Base-by-base conservation (phyloP, 1,140 invertebrate species). In the Ditylenchus dipsaci region DNA sequence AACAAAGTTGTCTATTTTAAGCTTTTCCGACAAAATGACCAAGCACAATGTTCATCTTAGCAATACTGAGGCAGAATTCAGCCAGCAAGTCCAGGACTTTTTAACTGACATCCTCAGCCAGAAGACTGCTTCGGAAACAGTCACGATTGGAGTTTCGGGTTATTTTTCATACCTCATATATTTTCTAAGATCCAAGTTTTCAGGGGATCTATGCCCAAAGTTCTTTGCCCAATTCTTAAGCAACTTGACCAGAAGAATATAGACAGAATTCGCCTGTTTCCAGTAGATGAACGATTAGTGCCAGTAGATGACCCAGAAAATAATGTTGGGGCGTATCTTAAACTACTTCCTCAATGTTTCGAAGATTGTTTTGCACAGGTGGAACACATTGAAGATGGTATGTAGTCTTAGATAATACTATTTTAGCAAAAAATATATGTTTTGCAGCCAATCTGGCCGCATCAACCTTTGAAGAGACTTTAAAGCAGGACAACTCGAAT, bases 151-250 rank as follows among this genome's bases (percentile, higher is more conserved):
- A n/a, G 65, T 77, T 59, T 78, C 76, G n/a, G 75, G 74, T 75
- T 9, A 65, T 30, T 58, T 45, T 29, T n/a, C 63, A 71, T 62
- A 1, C 19, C 68, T 26, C 19, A 21, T 49, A 30, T 9, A 21
- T 17, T 71, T 57, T 23, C 9, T n/a, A 68, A 33, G 13, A 38
- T 27, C 1, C 70, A 19, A 17, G 1, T 76, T 78, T 76, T 62
- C 68, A 79, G 78, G 30, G 78, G 78, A 0, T 82, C 79, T 1
- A 82, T 80, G 78, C 77, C 77, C 8, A 68, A 68, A 27, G 19
- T 72, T 17, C 60, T 80, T 26, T 66, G 74, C n/a, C 75, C 79
- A 19, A 63, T 73, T 27, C 58, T 78, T 19, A 58, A 78, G 29
- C 49, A 66, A 53, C 21, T 29, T 53, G 19, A 29, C 27, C 7